phyloP scores from a whole-genome alignment of 2,797 vertebrate genomes.

The Mastacembelus armatus region DNA sequence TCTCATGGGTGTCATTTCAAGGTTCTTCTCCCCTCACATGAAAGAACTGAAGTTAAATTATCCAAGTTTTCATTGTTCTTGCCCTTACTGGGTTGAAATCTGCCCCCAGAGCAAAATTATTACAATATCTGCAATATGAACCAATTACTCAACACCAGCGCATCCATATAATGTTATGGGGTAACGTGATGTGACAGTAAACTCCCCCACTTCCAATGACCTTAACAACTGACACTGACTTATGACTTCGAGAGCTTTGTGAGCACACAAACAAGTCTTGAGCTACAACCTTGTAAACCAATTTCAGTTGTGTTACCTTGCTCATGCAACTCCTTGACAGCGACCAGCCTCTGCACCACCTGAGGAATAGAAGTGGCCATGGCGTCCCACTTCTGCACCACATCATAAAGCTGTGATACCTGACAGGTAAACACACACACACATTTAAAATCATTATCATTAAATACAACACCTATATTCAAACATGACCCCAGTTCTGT shows the following conservation, averaged over 20 bases:
- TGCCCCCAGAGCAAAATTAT: slow-evolving; percentile 28
- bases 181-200: background rate
- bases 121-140: slow-evolving; percentile 39
- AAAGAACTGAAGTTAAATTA: slow-evolving; percentile 47
- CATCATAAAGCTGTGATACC: slow-evolving; percentile 92
- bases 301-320: slow-evolving; percentile 84
- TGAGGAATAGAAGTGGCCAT: slow-evolving; percentile 89
- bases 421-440: slow-evolving; percentile 58
- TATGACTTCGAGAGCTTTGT: background rate
- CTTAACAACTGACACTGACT: slow-evolving; percentile 1
- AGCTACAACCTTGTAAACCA: background rate
- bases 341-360: slow-evolving; percentile 91
- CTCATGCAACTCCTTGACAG: slow-evolving; percentile 92
- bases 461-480: too few relatives aligned
- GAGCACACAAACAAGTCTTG: background rate
- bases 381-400: slow-evolving; percentile 92
- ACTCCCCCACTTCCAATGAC: background rate
- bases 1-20: slow-evolving; percentile 69
- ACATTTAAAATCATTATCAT: too few relatives aligned
- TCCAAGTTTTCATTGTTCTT: slow-evolving; percentile 40
- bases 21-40: slow-evolving; percentile 51
- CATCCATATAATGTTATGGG: slow-evolving; percentile 9
- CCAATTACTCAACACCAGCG: slow-evolving; percentile 26
- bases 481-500: too few relatives aligned
- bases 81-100: slow-evolving; percentile 24